These are phyloP conservation scores for Heliconius nattereri DNA, from an alignment of 1,140 invertebrate genomes.

Conservation along the genomic window DNA sequence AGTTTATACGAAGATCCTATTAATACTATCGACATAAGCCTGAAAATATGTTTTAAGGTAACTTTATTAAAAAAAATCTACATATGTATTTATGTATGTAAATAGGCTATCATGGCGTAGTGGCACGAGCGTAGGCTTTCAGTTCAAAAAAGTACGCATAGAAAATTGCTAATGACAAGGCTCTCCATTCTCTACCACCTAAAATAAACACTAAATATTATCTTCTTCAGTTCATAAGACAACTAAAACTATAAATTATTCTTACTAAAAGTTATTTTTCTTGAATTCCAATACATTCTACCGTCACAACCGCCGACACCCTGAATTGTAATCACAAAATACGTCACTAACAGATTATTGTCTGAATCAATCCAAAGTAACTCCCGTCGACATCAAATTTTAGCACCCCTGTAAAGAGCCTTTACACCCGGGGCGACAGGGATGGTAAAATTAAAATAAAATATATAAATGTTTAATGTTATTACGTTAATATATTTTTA, in stretches of 20 bases:
- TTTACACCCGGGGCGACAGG: slow-evolving; percentile 7
- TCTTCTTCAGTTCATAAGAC: no score
- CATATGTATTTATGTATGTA: neutral
- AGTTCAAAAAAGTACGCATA: no score
- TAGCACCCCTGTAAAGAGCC: slow-evolving; percentile 36
- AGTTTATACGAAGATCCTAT: no score
- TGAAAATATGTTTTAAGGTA: no score
- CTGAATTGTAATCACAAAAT: slow-evolving; percentile 3
- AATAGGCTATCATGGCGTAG: no score
- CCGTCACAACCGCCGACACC: neutral
- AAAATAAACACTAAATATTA: no score
- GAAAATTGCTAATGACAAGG: no score
- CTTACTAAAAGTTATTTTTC: neutral
- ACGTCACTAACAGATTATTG: slow-evolving; percentile 43
- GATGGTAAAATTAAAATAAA: slow-evolving; percentile 2
- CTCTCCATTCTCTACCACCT: no score
- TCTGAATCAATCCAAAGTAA: slow-evolving; percentile 39
- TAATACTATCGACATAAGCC: no score
- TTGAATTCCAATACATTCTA: neutral
- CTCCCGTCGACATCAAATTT: slow-evolving; percentile 53
- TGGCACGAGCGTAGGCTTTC: no score
- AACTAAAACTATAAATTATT: neutral
- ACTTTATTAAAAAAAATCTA: neutral
- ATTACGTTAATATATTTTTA: neutral
- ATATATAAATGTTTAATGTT: neutral